Base-by-base conservation (phyloP, 2,888 invertebrate genomes). In the Netelia inedita region DNA sequence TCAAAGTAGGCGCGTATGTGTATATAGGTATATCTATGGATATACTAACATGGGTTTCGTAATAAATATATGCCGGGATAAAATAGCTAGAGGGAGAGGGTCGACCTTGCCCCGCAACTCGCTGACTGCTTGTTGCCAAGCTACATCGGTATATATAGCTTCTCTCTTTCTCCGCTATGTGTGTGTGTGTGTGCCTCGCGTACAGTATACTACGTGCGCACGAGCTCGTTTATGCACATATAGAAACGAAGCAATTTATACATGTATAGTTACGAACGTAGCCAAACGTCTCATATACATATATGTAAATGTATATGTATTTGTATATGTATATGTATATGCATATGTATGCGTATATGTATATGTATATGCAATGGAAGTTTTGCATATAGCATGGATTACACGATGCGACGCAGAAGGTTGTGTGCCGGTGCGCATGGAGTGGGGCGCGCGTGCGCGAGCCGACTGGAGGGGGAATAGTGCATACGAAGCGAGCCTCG, bases 61-160 rank as follows among this genome's bases (percentile, higher is more conserved):
- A 92, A 92, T 91, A 92, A 91, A 92, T 91, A 91, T 90, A 88
- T 50, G 65, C 88, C 86, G 90, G 92, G 90, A 92, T 92, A 92
- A 92, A 92, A 92, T 90, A 89, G 90, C 89, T 83, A 85, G 83
- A 72, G 89, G 88, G 90, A 88, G 91, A 90, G 91, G 90, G 89
- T 90, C 92, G 92, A 92, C 92, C 92, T 92, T 92, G 92, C 91
- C 92, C 92, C 91, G 92, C 90, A 91, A 91, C 90, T 90, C 86
- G 87, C 88, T 88, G 90, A 88, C 88, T 89, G 92, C 91, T 92
- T 92, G 92, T 92, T 92, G 92, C 92, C 92, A 92, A 92, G 92
- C 91, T 92, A 92, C 91, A 88, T 66, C 87, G 87, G 89, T 91
- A 91, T 91, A 90, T 91, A 92, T 91, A 91, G 89, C 35, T 66